phyloP scores from a whole-genome alignment of 2,888 invertebrate genomes.

The Leucania comma region DNA sequence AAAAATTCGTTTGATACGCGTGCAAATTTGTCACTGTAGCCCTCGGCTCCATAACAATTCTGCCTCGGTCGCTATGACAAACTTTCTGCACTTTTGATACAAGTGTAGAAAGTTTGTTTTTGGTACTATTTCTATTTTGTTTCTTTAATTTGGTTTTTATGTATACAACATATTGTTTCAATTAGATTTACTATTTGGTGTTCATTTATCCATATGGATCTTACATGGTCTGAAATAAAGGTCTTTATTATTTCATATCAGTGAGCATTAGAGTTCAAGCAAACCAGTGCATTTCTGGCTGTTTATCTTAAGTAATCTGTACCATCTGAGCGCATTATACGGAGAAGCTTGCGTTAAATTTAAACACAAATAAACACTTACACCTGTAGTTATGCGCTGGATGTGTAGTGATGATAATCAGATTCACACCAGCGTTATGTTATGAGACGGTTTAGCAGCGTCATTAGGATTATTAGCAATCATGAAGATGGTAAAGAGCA shows the following conservation, averaged over 20 bases:
- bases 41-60: too few species aligned
- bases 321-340: constrained; percentile 37
- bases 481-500: constrained; percentile 24
- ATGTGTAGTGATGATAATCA: constrained; percentile 46
- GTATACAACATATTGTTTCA: too few species aligned
- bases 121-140: too few species aligned
- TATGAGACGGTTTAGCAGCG: constrained; percentile 20
- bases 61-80: too few species aligned
- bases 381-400: constrained; percentile 2
- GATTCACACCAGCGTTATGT: constrained; percentile 40
- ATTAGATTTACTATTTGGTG: too few species aligned
- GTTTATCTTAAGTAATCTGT: constrained; percentile 40
- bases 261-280: constrained; percentile 12
- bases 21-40: too few species aligned
- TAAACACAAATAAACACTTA: constrained; percentile 51
- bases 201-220: too few species aligned
- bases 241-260: constrained; percentile 20
- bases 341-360: constrained; percentile 43
- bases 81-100: too few species aligned
- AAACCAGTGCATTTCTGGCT: constrained; percentile 12
- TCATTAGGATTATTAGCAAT: constrained; percentile 43
- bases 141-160: too few species aligned
- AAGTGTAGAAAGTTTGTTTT: too few species aligned
- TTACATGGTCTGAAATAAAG: too few species aligned
- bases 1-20: too few species aligned